Base-by-base conservation (phyloP, 2,888 invertebrate genomes). In the Trachelus tabidus region DNA sequence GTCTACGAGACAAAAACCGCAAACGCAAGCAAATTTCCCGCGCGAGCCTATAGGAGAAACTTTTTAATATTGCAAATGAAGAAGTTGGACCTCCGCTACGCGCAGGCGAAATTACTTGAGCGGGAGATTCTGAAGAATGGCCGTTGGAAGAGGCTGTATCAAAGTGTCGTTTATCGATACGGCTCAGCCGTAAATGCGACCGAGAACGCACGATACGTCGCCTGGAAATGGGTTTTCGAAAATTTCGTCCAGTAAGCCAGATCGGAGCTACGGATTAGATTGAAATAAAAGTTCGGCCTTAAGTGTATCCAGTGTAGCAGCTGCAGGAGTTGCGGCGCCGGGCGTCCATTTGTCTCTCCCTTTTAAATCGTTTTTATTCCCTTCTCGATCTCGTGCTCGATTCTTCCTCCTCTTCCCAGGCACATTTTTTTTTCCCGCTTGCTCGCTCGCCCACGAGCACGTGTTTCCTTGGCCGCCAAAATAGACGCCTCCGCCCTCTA, bases 61-160 rank as follows among this genome's bases (percentile, higher is more conserved):
- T 84, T 82, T 80, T 81, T 79, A 82, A 83, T 84, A 84, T 84
- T 78, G 77, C 75, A 79, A 83, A 82, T 80, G 81, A 84, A 84
- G 77, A 83, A 79, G 81, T 82, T 81, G 71, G 69, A 30, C 30
- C 12, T 12, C 12, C 1, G 12, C 33, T 69, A 15, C 4, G 40
- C 40, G 40, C 40, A 40, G 4, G 40, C 40, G 40, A 40, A 15
- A 40, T 40, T 40, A 40, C 40, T 40, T 4, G 40, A 4, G 40
- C 40, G 15, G 40, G 40, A 40, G 40, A 40, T 40, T 15, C 40
- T 40, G 40, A 40, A 40, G 69, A 69, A 33, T 30, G 69, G 31
- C 74, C 76, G 77, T 73, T 73, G 81, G 76, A 74, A 69, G 74
- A 69, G 77, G 68, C 34, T 77, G 81, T 80, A 82, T 82, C 81